These are phyloP conservation scores for Pteropus rufus DNA, from an alignment of 2,797 vertebrate species.

Conservation along the genomic window DNA sequence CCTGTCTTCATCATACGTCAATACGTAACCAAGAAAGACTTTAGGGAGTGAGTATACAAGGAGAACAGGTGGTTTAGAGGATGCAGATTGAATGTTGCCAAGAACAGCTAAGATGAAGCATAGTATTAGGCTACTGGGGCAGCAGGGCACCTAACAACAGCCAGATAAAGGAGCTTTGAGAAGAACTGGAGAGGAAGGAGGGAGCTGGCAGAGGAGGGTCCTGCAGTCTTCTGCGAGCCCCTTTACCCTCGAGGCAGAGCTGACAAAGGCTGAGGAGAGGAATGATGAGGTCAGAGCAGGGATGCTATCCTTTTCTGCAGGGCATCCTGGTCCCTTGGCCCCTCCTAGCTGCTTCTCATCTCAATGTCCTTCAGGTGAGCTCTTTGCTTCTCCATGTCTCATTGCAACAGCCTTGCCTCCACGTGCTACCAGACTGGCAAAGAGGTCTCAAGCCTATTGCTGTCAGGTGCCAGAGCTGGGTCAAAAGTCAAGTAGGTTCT, in stretches of 20 bases:
- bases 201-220: not conserved
- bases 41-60: not conserved
- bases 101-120: not conserved
- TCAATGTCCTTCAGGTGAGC: not conserved
- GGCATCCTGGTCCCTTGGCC: not conserved
- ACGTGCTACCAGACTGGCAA: not conserved
- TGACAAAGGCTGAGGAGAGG: not conserved
- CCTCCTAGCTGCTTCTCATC: not conserved
- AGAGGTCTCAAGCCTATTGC: not conserved
- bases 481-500: constrained; percentile 19
- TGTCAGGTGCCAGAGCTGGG: not conserved
- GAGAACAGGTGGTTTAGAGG: not conserved
- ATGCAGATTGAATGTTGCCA: not conserved
- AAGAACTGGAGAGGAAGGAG: not conserved
- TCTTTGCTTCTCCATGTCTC: not conserved
- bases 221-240: not conserved
- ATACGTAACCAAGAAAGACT: not conserved
- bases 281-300: not conserved
- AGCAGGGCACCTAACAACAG: not conserved
- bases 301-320: not conserved
- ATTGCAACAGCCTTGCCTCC: not conserved
- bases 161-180: not conserved
- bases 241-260: not conserved
- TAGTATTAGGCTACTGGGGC: not conserved
- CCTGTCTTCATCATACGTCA: not conserved